Evolutionary conservation across 1,140 invertebrate species (phyloP), one percentile per base, ranked within the genome.

Genomic region (Drosophila obscura): DNA sequence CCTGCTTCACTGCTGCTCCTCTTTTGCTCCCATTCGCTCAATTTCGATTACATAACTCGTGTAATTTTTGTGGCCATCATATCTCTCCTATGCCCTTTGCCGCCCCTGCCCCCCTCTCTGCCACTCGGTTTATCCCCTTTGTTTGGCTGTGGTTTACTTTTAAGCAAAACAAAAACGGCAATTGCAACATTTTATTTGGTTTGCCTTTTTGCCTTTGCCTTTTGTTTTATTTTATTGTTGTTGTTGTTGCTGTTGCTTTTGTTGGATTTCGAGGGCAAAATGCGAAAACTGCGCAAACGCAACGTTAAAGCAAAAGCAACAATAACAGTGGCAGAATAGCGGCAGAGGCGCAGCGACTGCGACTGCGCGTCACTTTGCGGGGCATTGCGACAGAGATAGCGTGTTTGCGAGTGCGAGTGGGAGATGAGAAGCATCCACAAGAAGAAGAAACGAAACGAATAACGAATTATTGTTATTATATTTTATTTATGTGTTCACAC

Each of bases 211-310:
- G 28, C 31, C 8, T 9, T 31, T 31, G 31, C 31, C 35, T 13
- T 39, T 39, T 39, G 35, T 39, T 39, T 39, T 9, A 31, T 31
- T 39, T 39, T 48, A 50, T 58, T 39, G 35, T 8, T 13, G 51
- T 31, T 62, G 19, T 24, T 48, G 24, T 43, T 51, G 16, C 41
- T 48, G 24, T 43, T 51, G 16, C 41, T n/a, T 48, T 3, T 24
- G 22, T 0, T 19, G 19, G 53, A 39, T 57, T 57, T 68, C 44
- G 57, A 73, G 69, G 69, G 65, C 69, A 73, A 55, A 59, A 73
- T 61, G 56, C 69, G 60, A 77, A 75, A 69, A 64, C 59, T 75
- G 55, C 55, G 72, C 65, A 76, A 66, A 76, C 73, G 73, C 73
- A 76, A 51, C 66, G 41, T 39, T 39, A 11, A 35, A 11, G 31